phyloP scores from a whole-genome alignment of 2,113 vertebrate species.

The Phalacrocorax carbo region DNA sequence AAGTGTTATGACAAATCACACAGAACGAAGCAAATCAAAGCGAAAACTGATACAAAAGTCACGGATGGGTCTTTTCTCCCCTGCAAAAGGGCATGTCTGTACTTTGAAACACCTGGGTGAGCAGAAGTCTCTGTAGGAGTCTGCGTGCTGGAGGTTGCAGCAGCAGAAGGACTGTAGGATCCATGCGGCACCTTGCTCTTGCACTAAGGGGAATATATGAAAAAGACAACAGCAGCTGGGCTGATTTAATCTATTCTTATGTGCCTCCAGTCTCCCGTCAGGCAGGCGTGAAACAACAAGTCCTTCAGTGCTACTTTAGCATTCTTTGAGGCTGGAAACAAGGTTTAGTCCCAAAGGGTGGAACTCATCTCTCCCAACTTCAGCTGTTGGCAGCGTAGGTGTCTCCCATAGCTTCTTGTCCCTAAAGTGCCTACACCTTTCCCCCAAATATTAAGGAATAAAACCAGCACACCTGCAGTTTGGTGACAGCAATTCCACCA shows the following conservation, averaged over 20 bases:
- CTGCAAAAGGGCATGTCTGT: not conserved
- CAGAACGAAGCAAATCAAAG: not conserved
- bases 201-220: not conserved
- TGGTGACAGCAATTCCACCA: not conserved
- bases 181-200: not conserved
- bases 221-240: not conserved
- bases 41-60: not conserved
- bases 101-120: not conserved
- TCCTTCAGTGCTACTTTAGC: not conserved
- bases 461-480: not conserved
- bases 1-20: not conserved
- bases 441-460: not conserved
- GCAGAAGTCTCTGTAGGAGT: not conserved
- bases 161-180: not conserved
- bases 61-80: not conserved
- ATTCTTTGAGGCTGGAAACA: not conserved
- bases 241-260: not conserved
- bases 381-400: not conserved
- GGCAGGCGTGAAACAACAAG: constrained; percentile 13
- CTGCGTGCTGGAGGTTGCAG: not conserved
- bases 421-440: not conserved
- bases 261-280: not conserved
- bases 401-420: not conserved
- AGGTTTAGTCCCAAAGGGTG: not conserved
- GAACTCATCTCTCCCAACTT: not conserved